Evolutionary conservation across 2,113 vertebrate genomes (phyloP).

Genomic region (Sceloporus tristichus): DNA sequence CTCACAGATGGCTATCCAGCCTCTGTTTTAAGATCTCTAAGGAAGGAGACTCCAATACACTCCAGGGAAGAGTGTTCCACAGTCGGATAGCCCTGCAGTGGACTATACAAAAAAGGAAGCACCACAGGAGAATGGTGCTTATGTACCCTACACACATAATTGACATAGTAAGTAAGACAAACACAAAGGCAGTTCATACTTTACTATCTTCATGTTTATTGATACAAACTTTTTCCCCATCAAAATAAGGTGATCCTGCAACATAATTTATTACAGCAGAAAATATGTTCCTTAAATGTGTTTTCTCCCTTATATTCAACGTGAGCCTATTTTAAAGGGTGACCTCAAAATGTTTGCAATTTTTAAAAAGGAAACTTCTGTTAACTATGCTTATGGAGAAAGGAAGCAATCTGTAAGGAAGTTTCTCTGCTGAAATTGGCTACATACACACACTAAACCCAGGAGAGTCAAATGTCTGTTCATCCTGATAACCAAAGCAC

Average conservation of each 20-base stretch:
- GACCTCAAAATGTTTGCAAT: not conserved
- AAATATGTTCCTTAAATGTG: not conserved
- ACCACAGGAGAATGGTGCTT: not conserved
- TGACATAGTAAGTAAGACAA: not conserved
- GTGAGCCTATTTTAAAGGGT: not conserved
- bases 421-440: not conserved
- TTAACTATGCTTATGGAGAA: not conserved
- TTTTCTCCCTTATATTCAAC: not conserved
- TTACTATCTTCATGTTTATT: not conserved
- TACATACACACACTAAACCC: not conserved
- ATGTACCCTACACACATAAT: not conserved
- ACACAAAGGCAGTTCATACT: not conserved
- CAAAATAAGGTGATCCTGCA: not conserved
- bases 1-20: too few species aligned
- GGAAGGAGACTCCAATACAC: too few species aligned
- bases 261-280: not conserved
- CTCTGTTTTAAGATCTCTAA: too few species aligned
- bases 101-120: not conserved
- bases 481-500: not conserved
- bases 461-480: not conserved
- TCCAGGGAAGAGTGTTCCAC: too few species aligned
- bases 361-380: not conserved
- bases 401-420: not conserved
- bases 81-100: not conserved
- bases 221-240: not conserved